phyloP scores from a whole-genome alignment of 2,113 vertebrate species.

The western clawed frog (Xenopus tropicalis) region DNA sequence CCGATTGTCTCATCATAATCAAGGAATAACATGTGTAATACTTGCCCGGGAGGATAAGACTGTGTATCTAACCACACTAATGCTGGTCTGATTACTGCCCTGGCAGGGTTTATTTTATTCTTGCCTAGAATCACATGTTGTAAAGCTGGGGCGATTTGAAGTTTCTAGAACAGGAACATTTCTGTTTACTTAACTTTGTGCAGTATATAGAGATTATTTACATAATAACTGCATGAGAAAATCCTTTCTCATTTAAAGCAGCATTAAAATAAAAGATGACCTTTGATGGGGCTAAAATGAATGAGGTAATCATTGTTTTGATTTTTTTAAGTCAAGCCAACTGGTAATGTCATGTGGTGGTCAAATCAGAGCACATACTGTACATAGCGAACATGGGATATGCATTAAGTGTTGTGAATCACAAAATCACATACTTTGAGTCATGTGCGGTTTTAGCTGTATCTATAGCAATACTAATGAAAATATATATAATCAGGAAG shows the following conservation, averaged over 20 bases:
- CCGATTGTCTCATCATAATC: not conserved
- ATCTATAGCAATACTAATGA: no score
- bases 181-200: not conserved
- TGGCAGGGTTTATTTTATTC: not conserved
- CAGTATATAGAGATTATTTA: not conserved
- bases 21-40: not conserved
- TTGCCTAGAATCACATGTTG: slow-evolving; percentile 4
- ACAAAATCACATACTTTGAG: no score
- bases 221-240: slow-evolving; percentile 5
- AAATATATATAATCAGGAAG: no score
- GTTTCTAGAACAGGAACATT: not conserved
- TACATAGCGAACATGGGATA: no score
- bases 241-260: not conserved
- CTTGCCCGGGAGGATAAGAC: not conserved
- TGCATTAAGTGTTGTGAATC: no score
- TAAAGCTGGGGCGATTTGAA: not conserved
- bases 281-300: slow-evolving; percentile 7
- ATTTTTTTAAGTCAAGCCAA: not conserved
- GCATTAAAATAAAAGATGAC: slow-evolving; percentile 6
- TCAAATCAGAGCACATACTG: no score
- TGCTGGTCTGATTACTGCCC: slow-evolving; percentile 7
- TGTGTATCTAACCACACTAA: no score
- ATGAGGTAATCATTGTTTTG: slow-evolving; percentile 10
- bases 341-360: no score
- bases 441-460: no score